These are phyloP conservation scores for Plagiodera versicolora DNA, from an alignment of 2,888 invertebrate genomes.

Conservation along the genomic window DNA sequence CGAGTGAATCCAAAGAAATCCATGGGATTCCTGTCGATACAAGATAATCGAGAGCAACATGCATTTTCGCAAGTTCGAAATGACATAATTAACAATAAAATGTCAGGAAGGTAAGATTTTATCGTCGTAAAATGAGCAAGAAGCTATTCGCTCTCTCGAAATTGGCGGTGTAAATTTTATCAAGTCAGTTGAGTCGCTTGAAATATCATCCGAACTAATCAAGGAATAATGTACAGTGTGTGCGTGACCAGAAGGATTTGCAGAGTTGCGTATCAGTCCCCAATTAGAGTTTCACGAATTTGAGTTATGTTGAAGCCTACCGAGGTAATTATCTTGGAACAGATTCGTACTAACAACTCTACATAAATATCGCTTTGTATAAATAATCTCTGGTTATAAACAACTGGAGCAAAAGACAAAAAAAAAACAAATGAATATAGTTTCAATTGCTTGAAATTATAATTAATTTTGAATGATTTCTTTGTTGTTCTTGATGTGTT, in stretches of 20 bases:
- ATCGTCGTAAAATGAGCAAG: not conserved
- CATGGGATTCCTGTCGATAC: not conserved
- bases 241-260: not conserved
- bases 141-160: not conserved
- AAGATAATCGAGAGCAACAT: not conserved
- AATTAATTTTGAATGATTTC: too few relatives aligned
- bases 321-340: not conserved
- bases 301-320: not conserved
- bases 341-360: not conserved
- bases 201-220: not conserved
- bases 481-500: too few relatives aligned
- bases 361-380: too few relatives aligned
- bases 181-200: not conserved
- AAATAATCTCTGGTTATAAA: too few relatives aligned
- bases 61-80: not conserved
- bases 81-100: slow-evolving; percentile 1
- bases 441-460: too few relatives aligned
- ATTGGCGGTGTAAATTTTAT: not conserved
- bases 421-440: too few relatives aligned
- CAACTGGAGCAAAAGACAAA: too few relatives aligned
- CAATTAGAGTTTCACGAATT: not conserved
- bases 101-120: slow-evolving; percentile 1
- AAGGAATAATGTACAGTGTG: not conserved
- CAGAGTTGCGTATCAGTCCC: not conserved
- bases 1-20: not conserved